Conservation (phyloP, 2,113 vertebrate genomes). For the Zosterops pallidus region DNA sequence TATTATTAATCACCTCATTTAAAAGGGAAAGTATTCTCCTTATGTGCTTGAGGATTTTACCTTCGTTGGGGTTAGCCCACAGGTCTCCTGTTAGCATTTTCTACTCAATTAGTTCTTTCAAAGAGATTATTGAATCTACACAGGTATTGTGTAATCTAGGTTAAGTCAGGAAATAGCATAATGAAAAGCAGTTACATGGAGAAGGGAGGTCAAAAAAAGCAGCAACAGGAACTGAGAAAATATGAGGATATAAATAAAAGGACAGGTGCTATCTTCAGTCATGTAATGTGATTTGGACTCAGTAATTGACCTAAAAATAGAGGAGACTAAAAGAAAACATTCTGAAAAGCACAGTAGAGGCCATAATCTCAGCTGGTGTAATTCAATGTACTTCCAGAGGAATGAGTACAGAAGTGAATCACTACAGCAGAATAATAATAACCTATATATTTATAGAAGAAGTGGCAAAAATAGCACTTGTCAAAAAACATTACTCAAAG, state of each 20-base stretch:
- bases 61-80: neutral
- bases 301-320: conserved; percentile 60
- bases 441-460: conserved; percentile 25
- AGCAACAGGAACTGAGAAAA: conserved; percentile 37
- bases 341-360: conserved; percentile 10
- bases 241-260: conserved; percentile 57
- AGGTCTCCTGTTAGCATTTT: neutral
- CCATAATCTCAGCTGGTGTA: conserved; percentile 39
- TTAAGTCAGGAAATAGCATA: conserved; percentile 29
- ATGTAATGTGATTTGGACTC: conserved; percentile 37
- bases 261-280: conserved; percentile 52
- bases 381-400: conserved; percentile 26
- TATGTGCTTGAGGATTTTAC: neutral
- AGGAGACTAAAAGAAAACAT: conserved; percentile 8
- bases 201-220: conserved; percentile 31
- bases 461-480: conserved; percentile 19
- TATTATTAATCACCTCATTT: neutral
- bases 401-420: conserved; percentile 39
- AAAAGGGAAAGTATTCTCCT: neutral
- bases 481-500: conserved; percentile 49
- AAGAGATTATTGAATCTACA: neutral
- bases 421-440: conserved; percentile 51
- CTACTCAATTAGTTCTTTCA: conserved; percentile 7
- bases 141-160: conserved; percentile 24
- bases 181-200: neutral